Base-by-base conservation (phyloP, 2,797 vertebrate species). In the Anabacerthia variegaticeps region DNA sequence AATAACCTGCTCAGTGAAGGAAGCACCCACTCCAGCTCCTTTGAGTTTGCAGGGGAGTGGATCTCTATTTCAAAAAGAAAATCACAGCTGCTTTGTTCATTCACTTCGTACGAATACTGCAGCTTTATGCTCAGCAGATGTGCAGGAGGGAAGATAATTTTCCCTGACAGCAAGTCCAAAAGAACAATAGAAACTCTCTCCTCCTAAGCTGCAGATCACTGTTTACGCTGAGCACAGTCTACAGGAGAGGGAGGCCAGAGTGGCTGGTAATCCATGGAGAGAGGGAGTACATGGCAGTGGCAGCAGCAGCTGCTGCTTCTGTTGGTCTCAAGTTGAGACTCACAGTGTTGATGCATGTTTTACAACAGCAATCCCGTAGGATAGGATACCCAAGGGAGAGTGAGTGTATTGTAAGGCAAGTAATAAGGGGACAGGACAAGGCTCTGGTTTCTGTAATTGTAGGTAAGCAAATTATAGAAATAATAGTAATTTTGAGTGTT, bases 51-150 rank as follows among this genome's bases (percentile, higher is more conserved):
- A 68, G 56, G 21, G 52, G 79, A 51, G 51, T 32, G 37, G 34
- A 67, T 61, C 37, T 84, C 44, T 52, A 0, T 37, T 74, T 62
- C 83, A 61, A 41, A 71, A 74, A 56, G 37, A 80, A 83, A 92
- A 52, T 22, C 9, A 32, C 37, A 36, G 39, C 19, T 68, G 30
- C 34, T 83, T 44, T 46, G 12, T 56, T 90, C 49, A 44, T 69
- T 59, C 21, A 22, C 49, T 71, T 27, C 63, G 62, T 61, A n/a
- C 43, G n/a, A 88, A 88, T 27, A 26, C 51, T 65, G 51, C 8
- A 19, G 62, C 30, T 92, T 93, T 89, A 48, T 22, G 28, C 59
- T 76, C 91, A 79, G 61, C 66, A 85, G 61, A 69, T 52, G 17
- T 19, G 18, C 51, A 63, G 44, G 48, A 67, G 18, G 20, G 22